Evolutionary conservation across 37 sponge, comb jelly and placozoan species (phyloP), one percentile per base, ranked within the genome.

Genomic region (Beroe ovata): DNA sequence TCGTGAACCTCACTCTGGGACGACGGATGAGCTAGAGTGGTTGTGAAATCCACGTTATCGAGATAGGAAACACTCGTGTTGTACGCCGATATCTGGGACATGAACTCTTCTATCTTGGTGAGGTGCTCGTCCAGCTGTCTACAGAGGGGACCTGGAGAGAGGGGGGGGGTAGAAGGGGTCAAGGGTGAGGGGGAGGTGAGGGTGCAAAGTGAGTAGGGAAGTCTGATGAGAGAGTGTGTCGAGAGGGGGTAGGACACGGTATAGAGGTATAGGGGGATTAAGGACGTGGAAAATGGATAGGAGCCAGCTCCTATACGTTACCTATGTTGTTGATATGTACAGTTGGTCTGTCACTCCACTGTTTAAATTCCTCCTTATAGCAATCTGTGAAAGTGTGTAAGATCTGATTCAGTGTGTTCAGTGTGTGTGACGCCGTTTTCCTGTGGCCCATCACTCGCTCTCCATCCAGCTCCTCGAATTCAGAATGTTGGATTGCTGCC

Each of bases 331-430:
- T 77, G 22, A 77, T 39, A 39, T 42, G 47, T 3, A 77, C 54
- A 22, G 42, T 21, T 21, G 84, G 84, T 40, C 84, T 8, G 41
- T 77, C 47, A 77, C 22, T 36, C 84, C 84, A 77, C 26, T 77
- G 84, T 77, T 20, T 77, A 25, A 77, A 77, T 25, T 77, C 84
- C 84, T 77, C 84, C 41, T 39, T 38, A 23, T 77, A 77, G 33
- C 84, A 77, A 6, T 16, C 54, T 4, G 36, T 42, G 33, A 77
- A 77, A 8, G 84, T 77, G 1, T 35, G 36, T 14, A 77, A 18
- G 21, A 77, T 77, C 84, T 77, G 84, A 40, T 21, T 77, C 47
- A 77, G 22, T 0, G 84, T 77, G 18, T 35, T 35, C 84, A 77
- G 22, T 1, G 84, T 77, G 21, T 77, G 26, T 21, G 28, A 21